Conservation (phyloP, 35 echinoderm and acorn worm species). For the Nesometra sesokonis region DNA sequence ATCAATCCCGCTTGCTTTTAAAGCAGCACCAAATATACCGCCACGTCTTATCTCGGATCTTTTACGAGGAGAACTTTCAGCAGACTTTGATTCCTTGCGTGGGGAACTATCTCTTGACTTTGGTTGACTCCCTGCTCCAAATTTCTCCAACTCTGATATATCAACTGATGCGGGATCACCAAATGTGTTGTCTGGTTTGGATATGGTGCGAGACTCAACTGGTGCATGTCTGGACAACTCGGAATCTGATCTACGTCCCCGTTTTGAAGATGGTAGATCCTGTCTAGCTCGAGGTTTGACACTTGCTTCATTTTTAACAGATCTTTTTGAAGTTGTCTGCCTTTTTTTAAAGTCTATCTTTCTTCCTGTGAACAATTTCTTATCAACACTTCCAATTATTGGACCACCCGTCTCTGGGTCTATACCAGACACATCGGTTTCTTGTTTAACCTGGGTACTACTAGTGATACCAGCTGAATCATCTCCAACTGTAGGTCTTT, state of each 20-base stretch:
- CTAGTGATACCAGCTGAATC: not conserved
- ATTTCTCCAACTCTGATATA: conserved; percentile 49
- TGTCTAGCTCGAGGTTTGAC: not conserved
- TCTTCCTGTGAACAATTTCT: not conserved
- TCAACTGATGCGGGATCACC: conserved; percentile 5
- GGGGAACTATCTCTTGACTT: not conserved
- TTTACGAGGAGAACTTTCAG: conserved; percentile 9
- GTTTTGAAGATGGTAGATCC: not conserved
- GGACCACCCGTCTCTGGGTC: not conserved
- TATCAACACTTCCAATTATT: not conserved
- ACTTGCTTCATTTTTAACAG: not conserved
- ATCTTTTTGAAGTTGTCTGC: not conserved
- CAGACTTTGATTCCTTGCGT: not conserved
- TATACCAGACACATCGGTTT: not conserved
- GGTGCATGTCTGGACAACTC: not conserved
- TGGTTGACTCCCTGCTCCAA: conserved; percentile 8
- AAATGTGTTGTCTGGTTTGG: conserved; percentile 2
- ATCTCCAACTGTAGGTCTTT: not conserved
- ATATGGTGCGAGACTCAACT: not conserved
- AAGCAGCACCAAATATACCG: conserved; percentile 32
- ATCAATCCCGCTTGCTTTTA: conserved; percentile 18
- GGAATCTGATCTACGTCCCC: not conserved
- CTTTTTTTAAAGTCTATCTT: not conserved
- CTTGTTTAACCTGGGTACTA: not conserved
- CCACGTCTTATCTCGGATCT: conserved; percentile 13